Base-by-base conservation (phyloP, 2,113 vertebrate species). In the Casuarius casuarius region DNA sequence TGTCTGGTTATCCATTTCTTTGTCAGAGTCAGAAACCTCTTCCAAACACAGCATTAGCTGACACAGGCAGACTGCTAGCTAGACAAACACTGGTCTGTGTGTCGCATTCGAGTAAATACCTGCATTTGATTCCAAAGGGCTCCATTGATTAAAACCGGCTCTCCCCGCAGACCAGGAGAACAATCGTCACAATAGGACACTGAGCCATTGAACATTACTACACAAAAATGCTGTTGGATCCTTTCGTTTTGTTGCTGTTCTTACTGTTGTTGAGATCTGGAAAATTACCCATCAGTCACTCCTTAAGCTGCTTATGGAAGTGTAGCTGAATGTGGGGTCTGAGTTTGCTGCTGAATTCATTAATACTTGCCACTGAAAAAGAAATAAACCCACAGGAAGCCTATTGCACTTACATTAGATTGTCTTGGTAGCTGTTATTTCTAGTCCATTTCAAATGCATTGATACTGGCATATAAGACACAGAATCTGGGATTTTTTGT, bases 21-120 rank as follows among this genome's bases (percentile, higher is more conserved):
- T 98, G 97, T 98, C 92, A 94, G 93, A 95, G 94, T 95, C 93
- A 97, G 97, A 97, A 98, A 97, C 97, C 92, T 96, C 96, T 98
- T 97, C 96, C 95, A 96, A 98, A 97, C 95, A 97, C 94, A 92
- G 96, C 97, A 98, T 98, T 97, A 97, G 98, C 98, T 98, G 98
- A 98, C 97, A 93, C 94, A 97, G 96, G 95, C 97, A 97, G 97
- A 96, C 96, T 84, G 96, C 97, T 97, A 94, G 97, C 98, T 98
- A 94, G 97, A 97, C 97, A 98, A 98, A 97, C 96, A 97, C 91
- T 89, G 95, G 82, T 87, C 91, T 96, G 97, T 35, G 66, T 95
- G 96, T 72, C 96, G 97, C 84, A 70, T 97, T 97, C 97, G 95
- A 98, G 97, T 97, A 97, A 97, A 96, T 95, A 97, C 95, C 96